phyloP scores from a whole-genome alignment of 2,797 vertebrate species.

The Carapus acus region DNA sequence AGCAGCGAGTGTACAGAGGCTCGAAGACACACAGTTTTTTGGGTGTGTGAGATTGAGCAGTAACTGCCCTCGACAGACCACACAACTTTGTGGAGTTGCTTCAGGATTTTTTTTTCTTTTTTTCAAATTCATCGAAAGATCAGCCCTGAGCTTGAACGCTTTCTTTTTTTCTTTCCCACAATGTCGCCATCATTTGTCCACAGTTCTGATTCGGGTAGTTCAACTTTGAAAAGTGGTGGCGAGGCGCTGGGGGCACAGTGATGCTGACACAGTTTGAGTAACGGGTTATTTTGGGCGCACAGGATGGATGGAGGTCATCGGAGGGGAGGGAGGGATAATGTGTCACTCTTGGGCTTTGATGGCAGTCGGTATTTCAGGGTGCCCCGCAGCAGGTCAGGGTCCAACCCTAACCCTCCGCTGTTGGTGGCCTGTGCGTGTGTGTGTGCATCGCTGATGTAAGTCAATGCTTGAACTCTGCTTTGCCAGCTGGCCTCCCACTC shows the following conservation, averaged over 20 bases:
- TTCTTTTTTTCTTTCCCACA: too few species aligned
- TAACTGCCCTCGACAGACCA: slow-evolving; percentile 16
- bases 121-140: slow-evolving; percentile 33
- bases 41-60: too few species aligned
- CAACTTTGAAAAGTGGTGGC: not conserved
- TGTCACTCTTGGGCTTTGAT: slow-evolving; percentile 26
- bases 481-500: too few species aligned
- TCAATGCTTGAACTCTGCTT: slow-evolving; percentile 51
- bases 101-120: too few species aligned
- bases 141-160: not conserved
- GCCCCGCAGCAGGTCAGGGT: slow-evolving; percentile 26
- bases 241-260: slow-evolving; percentile 28
- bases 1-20: not conserved
- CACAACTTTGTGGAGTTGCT: too few species aligned
- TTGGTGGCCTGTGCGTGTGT: slow-evolving; percentile 19
- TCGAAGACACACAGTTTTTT: slow-evolving; percentile 30
- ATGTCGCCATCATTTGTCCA: too few species aligned
- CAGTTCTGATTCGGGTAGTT: not conserved
- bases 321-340: slow-evolving; percentile 4
- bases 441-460: slow-evolving; percentile 50
- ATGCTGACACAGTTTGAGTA: slow-evolving; percentile 48
- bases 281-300: slow-evolving; percentile 33
- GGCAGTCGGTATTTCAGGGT: slow-evolving; percentile 20
- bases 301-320: slow-evolving; percentile 48
- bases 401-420: slow-evolving; percentile 25